These are phyloP conservation scores for Disparrhopalites patrizii DNA, from an alignment of 2,888 invertebrate species.

Conservation along the genomic window DNA sequence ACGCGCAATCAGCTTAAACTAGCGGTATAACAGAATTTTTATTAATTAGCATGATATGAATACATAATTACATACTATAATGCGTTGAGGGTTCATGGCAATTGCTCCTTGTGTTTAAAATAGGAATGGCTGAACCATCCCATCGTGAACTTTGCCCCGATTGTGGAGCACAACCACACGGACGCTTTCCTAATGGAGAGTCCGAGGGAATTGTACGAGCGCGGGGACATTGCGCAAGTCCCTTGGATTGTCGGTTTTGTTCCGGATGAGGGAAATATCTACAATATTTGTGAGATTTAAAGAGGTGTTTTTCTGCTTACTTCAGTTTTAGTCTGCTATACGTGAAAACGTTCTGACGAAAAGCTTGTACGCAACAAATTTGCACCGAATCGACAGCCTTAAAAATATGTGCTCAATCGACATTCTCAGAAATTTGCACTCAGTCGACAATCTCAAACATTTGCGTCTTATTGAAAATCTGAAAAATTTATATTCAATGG, in stretches of 20 bases:
- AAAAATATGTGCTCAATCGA: no score
- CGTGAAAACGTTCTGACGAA: no score
- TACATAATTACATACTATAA: no score
- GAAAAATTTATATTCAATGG: no score
- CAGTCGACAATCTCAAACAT: no score
- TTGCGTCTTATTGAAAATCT: no score
- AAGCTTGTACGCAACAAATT: no score
- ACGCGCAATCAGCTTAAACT: not conserved
- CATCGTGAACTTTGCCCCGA: slow-evolving; percentile 14
- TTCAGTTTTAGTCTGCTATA: not conserved
- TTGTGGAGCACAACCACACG: slow-evolving; percentile 3
- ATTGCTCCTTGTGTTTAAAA: not conserved
- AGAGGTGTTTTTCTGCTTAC: not conserved
- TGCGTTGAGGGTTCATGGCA: no score
- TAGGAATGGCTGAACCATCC: slow-evolving; percentile 23
- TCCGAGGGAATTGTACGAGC: slow-evolving; percentile 11
- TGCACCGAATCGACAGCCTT: no score
- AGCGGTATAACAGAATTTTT: not conserved
- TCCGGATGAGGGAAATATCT: slow-evolving; percentile 25
- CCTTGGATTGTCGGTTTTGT: slow-evolving; percentile 24
- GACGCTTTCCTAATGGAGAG: slow-evolving; percentile 19
- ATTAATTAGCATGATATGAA: no score
- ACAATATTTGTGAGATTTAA: slow-evolving; percentile 13
- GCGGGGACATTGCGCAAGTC: slow-evolving; percentile 10
- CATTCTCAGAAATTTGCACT: no score